A percentile compares a stretch with the other conserved stretches of the same genome.
phyloP scores from a whole-genome alignment of 2,888 invertebrate genomes.

The Cephalotes varians region DNA sequence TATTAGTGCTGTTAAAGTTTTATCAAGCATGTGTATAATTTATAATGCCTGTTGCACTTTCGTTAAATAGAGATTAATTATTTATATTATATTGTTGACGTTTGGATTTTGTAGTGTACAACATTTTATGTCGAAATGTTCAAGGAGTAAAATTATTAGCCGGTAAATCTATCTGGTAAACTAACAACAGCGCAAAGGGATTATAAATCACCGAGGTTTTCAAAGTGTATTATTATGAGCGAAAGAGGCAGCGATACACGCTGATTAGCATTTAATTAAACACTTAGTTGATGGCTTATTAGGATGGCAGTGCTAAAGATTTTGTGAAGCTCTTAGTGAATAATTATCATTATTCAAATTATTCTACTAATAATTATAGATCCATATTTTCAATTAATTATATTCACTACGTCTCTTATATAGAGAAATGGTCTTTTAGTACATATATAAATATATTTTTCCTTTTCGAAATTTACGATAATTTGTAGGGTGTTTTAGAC shows the following conservation, averaged over 20 bases:
- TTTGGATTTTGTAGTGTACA: constrained; percentile 18
- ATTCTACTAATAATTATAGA: constrained; percentile 34
- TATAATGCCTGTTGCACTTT: constrained; percentile 30
- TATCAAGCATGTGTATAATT: constrained; percentile 29
- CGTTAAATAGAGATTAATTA: constrained; percentile 1
- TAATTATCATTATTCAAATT: constrained; percentile 39
- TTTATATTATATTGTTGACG: constrained; percentile 13
- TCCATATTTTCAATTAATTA: constrained; percentile 43
- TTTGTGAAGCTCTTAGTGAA: constrained; percentile 41
- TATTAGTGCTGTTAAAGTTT: constrained; percentile 36
- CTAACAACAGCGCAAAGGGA: constrained; percentile 11
- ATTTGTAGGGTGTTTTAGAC: constrained; percentile 11
- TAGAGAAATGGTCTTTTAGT: neutral
- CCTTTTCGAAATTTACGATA: neutral
- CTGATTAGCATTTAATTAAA: constrained; percentile 44
- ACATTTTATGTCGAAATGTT: constrained; percentile 22
- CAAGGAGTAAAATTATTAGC: constrained; percentile 12
- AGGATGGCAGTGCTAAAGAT: constrained; percentile 36
- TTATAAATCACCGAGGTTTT: constrained; percentile 30
- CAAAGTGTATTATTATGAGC: constrained; percentile 24
- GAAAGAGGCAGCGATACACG: constrained; percentile 7
- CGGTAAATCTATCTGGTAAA: constrained; percentile 1
- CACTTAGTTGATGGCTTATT: constrained; percentile 40
- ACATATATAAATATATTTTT: constrained; percentile 20
- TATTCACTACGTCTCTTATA: neutral